Percentiles rank a stretch among this genome's conserved stretches.
These are phyloP conservation scores for Polyergus mexicanus DNA, from an alignment of 1,140 invertebrate species.

Conservation along the genomic window DNA sequence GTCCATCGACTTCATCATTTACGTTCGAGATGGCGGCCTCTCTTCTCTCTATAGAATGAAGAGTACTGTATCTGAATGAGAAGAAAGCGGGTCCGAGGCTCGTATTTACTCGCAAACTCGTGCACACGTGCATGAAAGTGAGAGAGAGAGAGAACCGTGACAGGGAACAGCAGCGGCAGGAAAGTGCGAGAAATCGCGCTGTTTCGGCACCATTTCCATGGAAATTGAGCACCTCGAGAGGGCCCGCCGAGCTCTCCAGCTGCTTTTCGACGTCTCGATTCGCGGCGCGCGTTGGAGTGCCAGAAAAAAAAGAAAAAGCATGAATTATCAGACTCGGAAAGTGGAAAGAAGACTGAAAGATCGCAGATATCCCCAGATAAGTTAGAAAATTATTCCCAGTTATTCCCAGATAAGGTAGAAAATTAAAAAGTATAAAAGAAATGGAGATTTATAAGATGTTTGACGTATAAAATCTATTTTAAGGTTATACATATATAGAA, in stretches of 20 bases:
- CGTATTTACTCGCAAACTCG: constrained; percentile 62
- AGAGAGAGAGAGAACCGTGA: neutral
- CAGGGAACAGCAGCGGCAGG: neutral
- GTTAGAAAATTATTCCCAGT: neutral
- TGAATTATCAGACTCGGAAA: constrained; percentile 22
- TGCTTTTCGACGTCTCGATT: constrained; percentile 66
- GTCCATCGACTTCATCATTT: neutral
- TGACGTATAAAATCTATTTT: no score
- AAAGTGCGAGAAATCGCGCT: constrained; percentile 24
- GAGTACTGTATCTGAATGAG: constrained; percentile 45
- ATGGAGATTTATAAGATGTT: constrained; percentile 9
- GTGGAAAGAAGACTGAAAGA: neutral
- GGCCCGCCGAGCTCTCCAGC: constrained; percentile 47
- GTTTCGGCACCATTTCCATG: constrained; percentile 71
- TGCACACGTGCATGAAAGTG: constrained; percentile 42
- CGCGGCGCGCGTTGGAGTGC: constrained; percentile 9
- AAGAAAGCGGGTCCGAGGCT: constrained; percentile 38
- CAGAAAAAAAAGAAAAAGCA: constrained; percentile 24
- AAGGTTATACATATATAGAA: no score
- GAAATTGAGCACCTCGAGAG: constrained; percentile 70
- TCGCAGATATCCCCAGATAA: neutral
- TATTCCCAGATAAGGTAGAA: neutral
- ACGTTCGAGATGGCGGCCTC: neutral
- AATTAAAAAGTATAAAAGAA: constrained; percentile 17
- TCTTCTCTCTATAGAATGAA: constrained; percentile 62